These are phyloP conservation scores for Laticauda colubrina DNA, from an alignment of 2,113 vertebrate species.

Conservation along the genomic window DNA sequence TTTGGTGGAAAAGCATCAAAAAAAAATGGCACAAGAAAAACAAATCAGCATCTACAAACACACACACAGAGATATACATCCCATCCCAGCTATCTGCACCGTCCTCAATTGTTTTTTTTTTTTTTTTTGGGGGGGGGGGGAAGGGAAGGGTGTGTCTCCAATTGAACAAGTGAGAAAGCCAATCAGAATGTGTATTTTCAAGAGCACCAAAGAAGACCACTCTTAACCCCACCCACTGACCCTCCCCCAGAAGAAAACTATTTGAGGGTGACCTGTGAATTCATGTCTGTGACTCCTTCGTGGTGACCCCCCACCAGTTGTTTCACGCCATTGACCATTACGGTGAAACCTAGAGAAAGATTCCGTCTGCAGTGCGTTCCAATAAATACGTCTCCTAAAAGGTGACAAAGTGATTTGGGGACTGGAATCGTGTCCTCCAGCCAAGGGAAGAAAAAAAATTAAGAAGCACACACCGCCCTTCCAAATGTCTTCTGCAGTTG, in stretches of 20 bases:
- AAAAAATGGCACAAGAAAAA: neutral
- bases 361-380: neutral
- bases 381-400: neutral
- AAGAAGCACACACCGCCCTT: neutral
- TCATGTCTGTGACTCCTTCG: neutral
- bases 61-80: neutral
- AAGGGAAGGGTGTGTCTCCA: neutral
- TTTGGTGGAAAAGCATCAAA: neutral
- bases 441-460: neutral
- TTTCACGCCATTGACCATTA: neutral
- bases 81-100: neutral
- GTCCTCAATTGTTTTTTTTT: neutral
- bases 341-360: neutral
- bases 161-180: neutral
- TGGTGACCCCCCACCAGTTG: neutral
- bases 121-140: neutral
- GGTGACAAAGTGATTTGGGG: neutral
- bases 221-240: neutral
- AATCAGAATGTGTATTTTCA: neutral
- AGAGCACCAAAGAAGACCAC: neutral
- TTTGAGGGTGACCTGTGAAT: neutral
- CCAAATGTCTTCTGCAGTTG: neutral
- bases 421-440: neutral
- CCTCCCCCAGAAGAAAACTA: neutral
- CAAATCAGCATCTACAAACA: neutral